Base-by-base conservation (phyloP, 2,113 vertebrate species). In the Protomyctophum bolini region DNA sequence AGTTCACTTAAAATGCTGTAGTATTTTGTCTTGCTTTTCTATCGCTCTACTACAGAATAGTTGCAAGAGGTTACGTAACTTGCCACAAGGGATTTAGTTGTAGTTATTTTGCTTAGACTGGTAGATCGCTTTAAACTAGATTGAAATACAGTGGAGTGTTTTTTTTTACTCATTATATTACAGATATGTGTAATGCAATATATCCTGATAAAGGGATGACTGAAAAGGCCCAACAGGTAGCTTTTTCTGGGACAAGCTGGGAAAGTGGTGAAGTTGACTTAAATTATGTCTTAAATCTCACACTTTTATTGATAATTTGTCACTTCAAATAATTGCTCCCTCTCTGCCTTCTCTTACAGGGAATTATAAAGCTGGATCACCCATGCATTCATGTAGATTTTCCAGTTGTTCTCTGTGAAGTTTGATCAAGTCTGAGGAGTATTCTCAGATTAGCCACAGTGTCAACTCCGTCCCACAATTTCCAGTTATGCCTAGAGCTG, bases 351-450 rank as follows among this genome's bases (percentile, higher is more conserved):
- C 60, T 41, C 45, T 79, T 85, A 3, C 92, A 99, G 98, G 98
- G 98, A 93, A 95, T 95, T 84, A 94, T 99, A 93, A 96, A 95
- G 91, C 91, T 99, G 92, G 97, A 98, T 81, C 92, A 94, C 80
- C 98, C 98, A 58, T 94, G 95, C 85, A 97, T 99, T 90, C 97
- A 99, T 15, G 97, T 97, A 91, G 98, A 99, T 91, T 99, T 98
- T 87, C 98, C 98, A 0, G 91, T 99, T 79, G 95, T 99, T 88
- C 94, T 99, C 87, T 99, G 96, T 65, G 98, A 98, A 92, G 93
- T 95, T 87, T 98, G 95, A 98, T 77, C 46, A 73, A 70, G 72
- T 68, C 72, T 66, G 59, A 76, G 72, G 62, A 74, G 68, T 2
- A 4, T 84, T 76, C 14, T 83, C 76, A 48, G 56, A 84, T 68